Base-by-base conservation (phyloP, 1,140 invertebrate genomes). In the Phthorimaea operculella region DNA sequence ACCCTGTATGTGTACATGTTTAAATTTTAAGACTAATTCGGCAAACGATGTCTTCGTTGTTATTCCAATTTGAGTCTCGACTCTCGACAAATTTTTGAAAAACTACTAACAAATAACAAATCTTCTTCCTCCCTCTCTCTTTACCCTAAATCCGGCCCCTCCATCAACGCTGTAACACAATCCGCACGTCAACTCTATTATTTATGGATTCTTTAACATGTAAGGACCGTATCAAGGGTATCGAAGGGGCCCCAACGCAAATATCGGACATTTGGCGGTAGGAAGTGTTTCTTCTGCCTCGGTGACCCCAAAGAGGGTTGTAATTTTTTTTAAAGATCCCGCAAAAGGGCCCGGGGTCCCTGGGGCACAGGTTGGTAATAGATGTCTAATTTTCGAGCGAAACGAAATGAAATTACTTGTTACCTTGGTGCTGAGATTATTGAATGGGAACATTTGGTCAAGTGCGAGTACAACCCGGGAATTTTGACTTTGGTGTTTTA, bases 131-230 rank as follows among this genome's bases (percentile, higher is more conserved):
- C 21, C 21, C n/a, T n/a, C n/a, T n/a, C n/a, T n/a, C n/a, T n/a
- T n/a, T n/a, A 28, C 12, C 44, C 44, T 47, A 47, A 47, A 11
- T 47, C 14, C 44, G 16, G 12, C 5, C 44, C 44, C 15, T 9
- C n/a, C n/a, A 16, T 16, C 14, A 14, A 14, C 15, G 44, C 15
- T 47, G 74, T 72, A 79, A 77, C 72, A 74, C 69, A 80, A 80
- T 79, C 74, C 74, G 66, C 70, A 79, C 81, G 81, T 81, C 81
- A 84, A 84, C 74, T 84, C 70, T 84, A 84, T 84, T 84, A 84
- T 84, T 84, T 82, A 84, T 84, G 81, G 81, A 84, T 84, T 84
- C 81, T 83, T 83, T 77, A 84, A 84, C 81, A 84, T 77, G 78
- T 82, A 81, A 84, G 81, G 73, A 72, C 69, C 60, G 58, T 74